phyloP scores from a whole-genome alignment of 2,797 vertebrate species.

The Pseudomugil gertrudae region DNA sequence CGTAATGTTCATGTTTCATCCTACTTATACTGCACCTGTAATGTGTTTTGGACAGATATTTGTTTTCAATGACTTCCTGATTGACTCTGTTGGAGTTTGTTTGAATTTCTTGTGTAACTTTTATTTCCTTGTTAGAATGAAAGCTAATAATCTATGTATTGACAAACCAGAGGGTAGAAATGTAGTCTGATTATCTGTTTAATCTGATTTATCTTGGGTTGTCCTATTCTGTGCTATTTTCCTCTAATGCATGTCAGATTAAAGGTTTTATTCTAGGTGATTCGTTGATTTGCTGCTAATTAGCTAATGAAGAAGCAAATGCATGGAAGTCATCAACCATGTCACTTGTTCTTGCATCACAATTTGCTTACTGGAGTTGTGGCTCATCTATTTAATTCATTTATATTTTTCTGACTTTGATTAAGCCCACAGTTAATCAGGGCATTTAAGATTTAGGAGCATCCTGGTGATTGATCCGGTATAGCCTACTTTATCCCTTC shows the following conservation, averaged over 20 bases:
- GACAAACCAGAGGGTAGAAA: too few relatives aligned
- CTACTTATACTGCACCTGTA: neutral
- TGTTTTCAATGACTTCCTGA: neutral
- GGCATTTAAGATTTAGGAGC: conserved; percentile 32
- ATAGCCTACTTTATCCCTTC: conserved; percentile 32
- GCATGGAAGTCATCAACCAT: neutral
- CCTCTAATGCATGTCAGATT: conserved; percentile 20
- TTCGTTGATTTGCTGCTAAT: conserved; percentile 4
- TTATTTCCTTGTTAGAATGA: conserved; percentile 25
- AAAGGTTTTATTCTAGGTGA: conserved; percentile 2
- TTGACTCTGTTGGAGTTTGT: neutral
- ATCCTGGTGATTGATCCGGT: conserved; percentile 55
- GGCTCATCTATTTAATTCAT: neutral
- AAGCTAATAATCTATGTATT: too few relatives aligned
- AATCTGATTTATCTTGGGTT: conserved; percentile 56
- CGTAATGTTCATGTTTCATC: neutral
- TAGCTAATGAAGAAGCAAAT: too few relatives aligned
- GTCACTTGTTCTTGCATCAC: neutral
- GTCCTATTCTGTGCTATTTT: conserved; percentile 31
- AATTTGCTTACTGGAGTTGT: neutral
- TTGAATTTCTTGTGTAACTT: conserved; percentile 51
- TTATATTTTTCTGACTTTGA: conserved; percentile 15
- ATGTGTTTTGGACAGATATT: neutral
- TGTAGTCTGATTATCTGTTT: conserved; percentile 55
- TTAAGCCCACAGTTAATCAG: conserved; percentile 25